These are phyloP conservation scores for Scaptodrosophila lebanonensis DNA, from an alignment of 1,140 invertebrate species.

Conservation along the genomic window DNA sequence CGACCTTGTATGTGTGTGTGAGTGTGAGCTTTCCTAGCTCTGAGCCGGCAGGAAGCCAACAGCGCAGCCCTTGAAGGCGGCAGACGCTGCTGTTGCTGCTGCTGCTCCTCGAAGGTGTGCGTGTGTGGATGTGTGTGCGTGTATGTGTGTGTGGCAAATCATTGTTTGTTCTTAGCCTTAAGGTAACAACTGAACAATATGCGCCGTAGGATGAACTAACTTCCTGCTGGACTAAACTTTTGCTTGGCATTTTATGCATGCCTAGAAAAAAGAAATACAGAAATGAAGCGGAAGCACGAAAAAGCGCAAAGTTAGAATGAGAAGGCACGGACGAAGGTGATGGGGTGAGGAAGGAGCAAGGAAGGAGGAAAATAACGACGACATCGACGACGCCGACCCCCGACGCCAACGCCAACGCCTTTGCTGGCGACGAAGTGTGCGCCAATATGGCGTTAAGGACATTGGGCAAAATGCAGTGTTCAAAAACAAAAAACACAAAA, in stretches of 20 bases:
- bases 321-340: slow-evolving; percentile 7
- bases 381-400: too few relatives aligned
- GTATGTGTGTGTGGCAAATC: background rate
- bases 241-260: slow-evolving; percentile 39
- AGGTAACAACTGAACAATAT: slow-evolving; percentile 53
- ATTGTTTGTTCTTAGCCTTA: slow-evolving; percentile 32
- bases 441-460: slow-evolving; percentile 69
- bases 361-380: too few relatives aligned
- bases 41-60: slow-evolving; percentile 47
- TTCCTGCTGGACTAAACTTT: too few relatives aligned
- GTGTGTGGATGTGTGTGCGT: background rate
- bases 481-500: slow-evolving; percentile 37
- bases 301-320: slow-evolving; percentile 69
- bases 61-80: background rate
- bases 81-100: background rate
- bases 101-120: slow-evolving; percentile 1
- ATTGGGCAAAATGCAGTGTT: slow-evolving; percentile 68
- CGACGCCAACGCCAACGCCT: too few relatives aligned
- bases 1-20: too few relatives aligned
- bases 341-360: background rate
- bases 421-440: slow-evolving; percentile 17
- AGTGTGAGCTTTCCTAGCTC: too few relatives aligned
- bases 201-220: slow-evolving; percentile 12
- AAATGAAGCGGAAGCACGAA: slow-evolving; percentile 71
- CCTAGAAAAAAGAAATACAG: slow-evolving; percentile 26